phyloP scores from a whole-genome alignment of 1,140 invertebrate species.

The Zaprionus capensis region DNA sequence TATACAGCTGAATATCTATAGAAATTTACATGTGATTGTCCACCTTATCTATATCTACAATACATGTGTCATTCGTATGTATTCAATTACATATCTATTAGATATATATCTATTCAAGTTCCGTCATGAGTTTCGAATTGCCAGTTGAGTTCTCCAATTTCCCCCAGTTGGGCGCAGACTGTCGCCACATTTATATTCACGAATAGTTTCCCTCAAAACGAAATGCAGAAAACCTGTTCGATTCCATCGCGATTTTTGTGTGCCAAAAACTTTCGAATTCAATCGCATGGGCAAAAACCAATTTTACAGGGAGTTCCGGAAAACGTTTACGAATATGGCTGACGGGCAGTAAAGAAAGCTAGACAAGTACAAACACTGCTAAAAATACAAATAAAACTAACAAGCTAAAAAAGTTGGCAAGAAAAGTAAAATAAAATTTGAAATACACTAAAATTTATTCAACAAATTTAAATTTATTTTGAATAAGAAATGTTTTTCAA shows the following conservation, averaged over 20 bases:
- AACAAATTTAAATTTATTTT: no score
- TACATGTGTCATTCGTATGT: background rate
- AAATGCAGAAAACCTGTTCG: conserved; percentile 64
- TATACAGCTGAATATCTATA: background rate
- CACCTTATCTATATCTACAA: background rate
- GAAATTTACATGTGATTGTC: conserved; percentile 9
- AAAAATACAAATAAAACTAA: background rate
- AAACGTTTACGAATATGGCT: conserved; percentile 61
- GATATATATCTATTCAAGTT: background rate
- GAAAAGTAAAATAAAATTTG: background rate
- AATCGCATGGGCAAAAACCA: conserved; percentile 3
- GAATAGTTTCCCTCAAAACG: conserved; percentile 31
- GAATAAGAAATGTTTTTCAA: no score
- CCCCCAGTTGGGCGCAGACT: conserved; percentile 30
- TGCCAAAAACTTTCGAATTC: conserved; percentile 21
- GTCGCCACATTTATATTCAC: background rate
- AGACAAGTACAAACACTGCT: background rate
- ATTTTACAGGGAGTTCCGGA: conserved; percentile 3
- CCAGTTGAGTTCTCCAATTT: conserved; percentile 47
- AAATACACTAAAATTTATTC: background rate
- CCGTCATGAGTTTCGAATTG: background rate
- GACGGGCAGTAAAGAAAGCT: conserved; percentile 24
- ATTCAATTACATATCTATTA: conserved; percentile 3
- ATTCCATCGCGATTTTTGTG: conserved; percentile 37
- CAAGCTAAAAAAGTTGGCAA: background rate